Evolutionary conservation across 2,113 vertebrate genomes (phyloP), one percentile per base, ranked within the genome.

Genomic region (Hemicordylus capensis): DNA sequence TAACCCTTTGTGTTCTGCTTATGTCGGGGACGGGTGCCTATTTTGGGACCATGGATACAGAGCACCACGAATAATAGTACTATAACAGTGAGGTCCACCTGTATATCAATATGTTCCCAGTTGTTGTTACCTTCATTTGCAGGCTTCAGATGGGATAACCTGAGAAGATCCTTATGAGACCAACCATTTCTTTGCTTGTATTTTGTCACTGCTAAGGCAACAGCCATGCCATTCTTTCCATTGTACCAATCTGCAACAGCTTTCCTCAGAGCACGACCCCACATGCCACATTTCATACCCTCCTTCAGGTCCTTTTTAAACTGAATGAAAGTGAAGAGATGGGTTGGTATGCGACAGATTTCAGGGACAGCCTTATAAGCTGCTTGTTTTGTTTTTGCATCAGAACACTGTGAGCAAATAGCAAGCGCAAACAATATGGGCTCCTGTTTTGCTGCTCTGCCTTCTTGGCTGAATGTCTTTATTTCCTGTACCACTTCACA

Each of bases 161-260:
- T 96, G 86, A 99, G 96, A 19, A 99, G 96, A 94, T 99, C 98
- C 95, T 98, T 97, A 95, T 99, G 98, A 72, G 97, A 98, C 98
- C 98, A 99, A 84, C 98, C 98, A 74, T 96, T 97, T 92, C 97
- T 97, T 87, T 98, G 97, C 86, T 98, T 99, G 90, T 97, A 98
- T 89, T 96, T 98, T 89, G 98, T 99, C 90, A 99, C 97, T 1
- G 97, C 97, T 78, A 95, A 94, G 48, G 98, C 98, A 77, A 98
- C 94, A 85, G 94, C 95, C 97, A 98, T 94, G 59, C 97, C 96
- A 48, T 96, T 97, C 89, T 98, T 98, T 15, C 95, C 96, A 85
- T 98, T 99, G 93, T 99, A 99, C 98, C 98, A 99, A 93, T 98
- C 97, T 28, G 98, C 97, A 66, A 99, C 95, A 1, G 97, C 98